Evolutionary conservation across 30 jellyfish, hydroid and myxozoan species (phyloP), one percentile per base, ranked within the genome.

Genomic region (Kudoa iwatai): DNA sequence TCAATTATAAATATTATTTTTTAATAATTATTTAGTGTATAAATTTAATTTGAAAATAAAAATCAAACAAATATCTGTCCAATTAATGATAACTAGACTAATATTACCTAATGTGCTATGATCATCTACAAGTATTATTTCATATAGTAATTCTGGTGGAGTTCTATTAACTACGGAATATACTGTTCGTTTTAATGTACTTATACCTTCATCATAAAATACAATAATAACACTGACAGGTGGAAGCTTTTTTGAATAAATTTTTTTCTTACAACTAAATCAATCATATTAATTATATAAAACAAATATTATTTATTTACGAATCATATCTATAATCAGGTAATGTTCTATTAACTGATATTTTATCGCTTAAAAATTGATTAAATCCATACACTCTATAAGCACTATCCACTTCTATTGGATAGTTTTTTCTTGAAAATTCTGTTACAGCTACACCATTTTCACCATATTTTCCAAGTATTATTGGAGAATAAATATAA

Each of bases 151-250:
- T 43, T 74, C 64, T 15, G 83, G 82, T 19, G 94, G 94, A 2
- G 94, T 59, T 31, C 87, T 40, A 57, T 74, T 67, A 1, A 61
- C 40, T 18, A 74, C 94, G 31, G 85, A 45, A 43, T 61, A 82
- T 17, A 74, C 94, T 14, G 94, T 74, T 20, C 94, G 47, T 23
- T 56, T 22, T 21, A 74, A 36, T n/a, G 94, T 74, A 33, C 84
- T 48, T 87, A 86, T 59, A 10, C 94, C 94, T 40, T 74, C 94
- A 42, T 74, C 64, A 51, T 74, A 85, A 40, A 74, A 74, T 24
- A 74, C 65, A 6, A 74, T 56, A 19, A 74, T 55, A 3, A 74
- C 94, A 49, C 94, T 74, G 18, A 69, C 88, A 24, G 30, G 43
- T 10, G 91, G 91, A 49, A 68, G 36, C 31, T n/a, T 39, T 13